Evolutionary conservation across 2,113 vertebrate species (phyloP).

Genomic region (Festucalex cinctus): DNA sequence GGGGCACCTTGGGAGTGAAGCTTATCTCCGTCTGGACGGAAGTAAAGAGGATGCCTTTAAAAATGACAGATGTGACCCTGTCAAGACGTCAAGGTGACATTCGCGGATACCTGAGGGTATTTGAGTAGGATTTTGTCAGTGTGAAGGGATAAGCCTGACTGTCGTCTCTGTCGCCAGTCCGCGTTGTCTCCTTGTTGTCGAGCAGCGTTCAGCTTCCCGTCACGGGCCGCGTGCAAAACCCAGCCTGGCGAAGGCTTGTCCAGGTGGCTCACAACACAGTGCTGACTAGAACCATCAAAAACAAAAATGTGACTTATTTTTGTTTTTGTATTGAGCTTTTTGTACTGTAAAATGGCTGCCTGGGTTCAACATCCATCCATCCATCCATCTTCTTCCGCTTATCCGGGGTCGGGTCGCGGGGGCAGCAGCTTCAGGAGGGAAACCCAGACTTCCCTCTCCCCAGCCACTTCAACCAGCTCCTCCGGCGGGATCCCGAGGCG

Average conservation of each 20-base stretch:
- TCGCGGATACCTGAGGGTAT: slow-evolving; percentile 76
- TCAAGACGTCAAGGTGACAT: background rate
- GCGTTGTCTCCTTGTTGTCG: slow-evolving; percentile 25
- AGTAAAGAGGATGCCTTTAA: background rate
- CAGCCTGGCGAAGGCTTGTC: slow-evolving; percentile 70
- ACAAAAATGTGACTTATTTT: background rate
- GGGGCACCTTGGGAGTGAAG: slow-evolving; percentile 72
- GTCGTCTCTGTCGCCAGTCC: slow-evolving; percentile 50
- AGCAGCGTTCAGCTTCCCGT: slow-evolving; percentile 42
- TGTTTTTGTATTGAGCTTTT: background rate
- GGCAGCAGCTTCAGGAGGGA: no score
- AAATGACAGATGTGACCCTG: background rate
- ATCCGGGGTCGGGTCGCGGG: no score
- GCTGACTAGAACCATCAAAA: slow-evolving; percentile 70
- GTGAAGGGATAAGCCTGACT: slow-evolving; percentile 35
- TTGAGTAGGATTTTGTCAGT: slow-evolving; percentile 73
- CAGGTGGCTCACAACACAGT: slow-evolving; percentile 74
- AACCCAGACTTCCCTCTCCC: no score
- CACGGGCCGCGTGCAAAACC: slow-evolving; percentile 68
- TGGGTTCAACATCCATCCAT: no score
- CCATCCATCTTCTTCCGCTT: no score
- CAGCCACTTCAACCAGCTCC: no score
- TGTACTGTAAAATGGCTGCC: background rate
- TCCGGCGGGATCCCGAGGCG: no score
- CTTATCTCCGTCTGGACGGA: slow-evolving; percentile 76